These are phyloP conservation scores for Euplexia lucipara DNA, from an alignment of 2,888 invertebrate genomes.

Conservation along the genomic window DNA sequence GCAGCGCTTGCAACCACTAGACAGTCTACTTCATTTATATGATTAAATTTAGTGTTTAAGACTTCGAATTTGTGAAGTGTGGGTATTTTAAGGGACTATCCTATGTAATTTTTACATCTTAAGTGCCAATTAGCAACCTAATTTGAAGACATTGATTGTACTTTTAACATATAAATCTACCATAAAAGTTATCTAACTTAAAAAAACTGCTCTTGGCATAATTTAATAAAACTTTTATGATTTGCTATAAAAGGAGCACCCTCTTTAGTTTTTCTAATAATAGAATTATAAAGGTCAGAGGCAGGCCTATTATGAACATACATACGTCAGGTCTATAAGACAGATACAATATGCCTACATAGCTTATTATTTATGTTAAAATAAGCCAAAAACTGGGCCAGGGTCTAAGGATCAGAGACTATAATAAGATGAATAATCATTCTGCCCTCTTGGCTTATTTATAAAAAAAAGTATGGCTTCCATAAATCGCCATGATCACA, in stretches of 20 bases:
- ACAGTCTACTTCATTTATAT: too few species aligned
- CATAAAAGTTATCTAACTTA: too few species aligned
- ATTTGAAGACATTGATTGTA: too few species aligned
- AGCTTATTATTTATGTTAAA: not conserved
- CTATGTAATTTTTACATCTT: too few species aligned
- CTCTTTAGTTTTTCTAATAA: constrained; percentile 15
- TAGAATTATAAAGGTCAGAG: constrained; percentile 34
- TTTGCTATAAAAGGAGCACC: not conserved
- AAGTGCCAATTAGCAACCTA: too few species aligned
- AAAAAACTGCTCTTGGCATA: not conserved
- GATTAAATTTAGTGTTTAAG: too few species aligned
- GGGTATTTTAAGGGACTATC: too few species aligned
- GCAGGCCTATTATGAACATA: constrained; percentile 7
- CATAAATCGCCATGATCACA: constrained; percentile 19
- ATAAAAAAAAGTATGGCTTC: not conserved
- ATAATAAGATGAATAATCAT: constrained; percentile 6
- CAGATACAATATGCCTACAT: not conserved
- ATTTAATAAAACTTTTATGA: not conserved
- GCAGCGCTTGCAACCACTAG: too few species aligned
- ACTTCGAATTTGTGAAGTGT: too few species aligned
- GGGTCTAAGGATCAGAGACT: constrained; percentile 13
- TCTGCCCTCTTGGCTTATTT: not conserved
- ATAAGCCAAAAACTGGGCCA: constrained; percentile 17
- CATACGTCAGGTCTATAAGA: too few species aligned
- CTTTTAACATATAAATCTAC: too few species aligned